Evolutionary conservation across 1,140 invertebrate species (phyloP).

Genomic region (Ooceraea biroi): DNA sequence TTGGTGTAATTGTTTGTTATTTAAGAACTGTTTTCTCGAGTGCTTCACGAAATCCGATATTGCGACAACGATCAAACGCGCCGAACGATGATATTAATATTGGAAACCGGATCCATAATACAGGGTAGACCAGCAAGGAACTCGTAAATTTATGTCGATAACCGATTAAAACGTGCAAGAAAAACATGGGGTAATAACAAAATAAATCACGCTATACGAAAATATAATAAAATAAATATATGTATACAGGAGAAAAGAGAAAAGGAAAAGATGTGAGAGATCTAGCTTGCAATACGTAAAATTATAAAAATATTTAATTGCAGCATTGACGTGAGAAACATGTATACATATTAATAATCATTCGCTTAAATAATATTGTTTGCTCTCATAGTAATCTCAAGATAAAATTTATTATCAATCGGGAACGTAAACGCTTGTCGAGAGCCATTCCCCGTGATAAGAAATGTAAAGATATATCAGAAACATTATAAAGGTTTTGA

Average conservation of each 20-base stretch:
- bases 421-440: not conserved
- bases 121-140: constrained; percentile 51
- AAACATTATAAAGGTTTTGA: not conserved
- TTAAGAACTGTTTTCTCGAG: constrained; percentile 15
- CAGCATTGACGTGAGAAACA: not conserved
- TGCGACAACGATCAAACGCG: constrained; percentile 60
- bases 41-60: constrained; percentile 50
- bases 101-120: constrained; percentile 58
- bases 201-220: constrained; percentile 25
- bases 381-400: not conserved
- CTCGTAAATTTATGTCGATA: constrained; percentile 68
- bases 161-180: constrained; percentile 31
- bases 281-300: not conserved
- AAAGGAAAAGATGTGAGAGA: not conserved
- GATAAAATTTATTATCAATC: constrained; percentile 24
- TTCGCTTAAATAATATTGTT: not conserved
- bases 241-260: not conserved
- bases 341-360: not conserved
- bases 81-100: constrained; percentile 65
- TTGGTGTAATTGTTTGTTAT: constrained; percentile 28
- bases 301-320: not conserved
- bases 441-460: not conserved
- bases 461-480: not conserved
- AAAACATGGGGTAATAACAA: constrained; percentile 13
- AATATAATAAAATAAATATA: constrained; percentile 4